phyloP scores from a whole-genome alignment of 2,797 vertebrate species.

The Ptychobarbus kaznakovi region DNA sequence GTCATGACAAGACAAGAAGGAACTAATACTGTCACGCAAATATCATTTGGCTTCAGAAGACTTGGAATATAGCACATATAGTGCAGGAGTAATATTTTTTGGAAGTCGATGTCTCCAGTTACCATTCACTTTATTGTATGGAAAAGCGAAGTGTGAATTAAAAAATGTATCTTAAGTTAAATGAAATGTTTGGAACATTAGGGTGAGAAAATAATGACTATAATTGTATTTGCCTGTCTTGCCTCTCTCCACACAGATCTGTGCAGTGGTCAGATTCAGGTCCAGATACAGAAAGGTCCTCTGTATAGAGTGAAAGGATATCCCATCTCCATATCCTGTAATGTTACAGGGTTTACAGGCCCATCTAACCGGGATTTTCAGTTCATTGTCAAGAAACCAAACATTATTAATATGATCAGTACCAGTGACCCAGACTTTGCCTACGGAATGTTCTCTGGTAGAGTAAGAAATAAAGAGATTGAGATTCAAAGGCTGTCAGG shows the following conservation, averaged over 20 bases:
- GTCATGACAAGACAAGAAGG: not conserved
- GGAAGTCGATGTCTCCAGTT: not conserved
- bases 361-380: conserved; percentile 58
- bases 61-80: not conserved
- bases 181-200: not conserved
- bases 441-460: fast-evolving
- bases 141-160: not conserved
- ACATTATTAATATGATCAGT: conserved; percentile 66
- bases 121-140: not conserved
- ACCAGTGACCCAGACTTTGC: fast-evolving
- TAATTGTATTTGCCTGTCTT: not conserved
- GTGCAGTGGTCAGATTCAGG: conserved; percentile 64
- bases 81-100: not conserved
- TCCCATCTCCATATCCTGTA: conserved; percentile 74
- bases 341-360: conserved; percentile 66
- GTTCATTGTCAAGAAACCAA: conserved; percentile 52
- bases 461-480: conserved; percentile 58
- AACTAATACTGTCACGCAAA: not conserved
- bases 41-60: not conserved
- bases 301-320: conserved; percentile 74
- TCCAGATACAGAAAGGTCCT: conserved; percentile 72
- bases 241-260: conserved; percentile 64
- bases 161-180: not conserved
- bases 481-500: conserved; percentile 60
- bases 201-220: not conserved